Evolutionary conservation across 2,888 invertebrate genomes (phyloP), one percentile per base, ranked within the genome.

Genomic region (Lapara coniferarum): DNA sequence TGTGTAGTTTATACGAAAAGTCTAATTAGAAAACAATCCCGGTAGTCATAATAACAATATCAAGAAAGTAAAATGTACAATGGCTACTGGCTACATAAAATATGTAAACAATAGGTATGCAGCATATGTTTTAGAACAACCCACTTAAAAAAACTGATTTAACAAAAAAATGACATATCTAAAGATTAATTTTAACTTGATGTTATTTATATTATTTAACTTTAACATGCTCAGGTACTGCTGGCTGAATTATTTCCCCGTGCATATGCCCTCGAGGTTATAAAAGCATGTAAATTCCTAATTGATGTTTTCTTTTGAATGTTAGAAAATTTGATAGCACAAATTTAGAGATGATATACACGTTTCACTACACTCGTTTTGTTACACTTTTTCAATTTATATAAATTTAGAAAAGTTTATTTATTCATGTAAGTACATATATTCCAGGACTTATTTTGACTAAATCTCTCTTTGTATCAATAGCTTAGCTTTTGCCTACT

Each of bases 311-410:
- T 25, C 2, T 25, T 37, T 37, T 85, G 77, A 79, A 82, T 85
- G 83, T 86, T 85, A 84, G 81, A 80, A 66, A 76, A 72, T 77
- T 71, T 68, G 77, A 75, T 71, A 77, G 78, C 82, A 82, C 79
- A 73, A 75, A 71, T 70, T 72, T 79, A 79, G 76, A 78, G 71
- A 58, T 63, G 5, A 6, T 55, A 46, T 67, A 63, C 51, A 44
- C 52, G 7, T 68, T 58, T 63, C 19, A 55, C 37, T 4, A 44
- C 37, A 52, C 16, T 37, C 37, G 44, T 25, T 53, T n/a, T 63
- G 16, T 19, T 19, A 49, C 13, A 44, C 16, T 8, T 51, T 59
- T 68, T 52, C 44, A 30, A 49, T 49, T 5, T 25, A 44, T 0
- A 49, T 30, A 52, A 25, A 37, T 52, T 63, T 63, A n/a, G 44